These are phyloP conservation scores for Petromus typicus DNA, from an alignment of 2,113 vertebrate species.

Conservation along the genomic window DNA sequence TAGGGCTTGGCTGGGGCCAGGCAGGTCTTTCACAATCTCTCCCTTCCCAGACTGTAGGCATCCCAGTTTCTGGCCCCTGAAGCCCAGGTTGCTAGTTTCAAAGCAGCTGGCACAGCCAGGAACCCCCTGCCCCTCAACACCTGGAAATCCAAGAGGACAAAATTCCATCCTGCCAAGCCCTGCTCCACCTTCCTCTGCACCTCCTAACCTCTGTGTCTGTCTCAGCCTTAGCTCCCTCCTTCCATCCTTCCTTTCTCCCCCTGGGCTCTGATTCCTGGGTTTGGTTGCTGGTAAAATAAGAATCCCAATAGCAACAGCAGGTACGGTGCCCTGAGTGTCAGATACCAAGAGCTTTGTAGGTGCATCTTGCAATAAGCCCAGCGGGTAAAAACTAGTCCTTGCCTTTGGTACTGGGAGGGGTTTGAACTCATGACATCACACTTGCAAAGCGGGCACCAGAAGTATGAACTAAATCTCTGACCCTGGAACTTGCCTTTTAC, in stretches of 20 bases:
- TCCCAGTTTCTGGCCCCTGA: conserved; percentile 52
- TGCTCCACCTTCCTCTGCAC: neutral
- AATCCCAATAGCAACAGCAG: conserved; percentile 2
- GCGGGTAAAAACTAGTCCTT: neutral
- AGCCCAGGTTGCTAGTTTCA: conserved; percentile 15
- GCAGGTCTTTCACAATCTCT: conserved; percentile 61
- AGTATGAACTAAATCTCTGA: too few species aligned
- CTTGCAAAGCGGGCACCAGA: too few species aligned
- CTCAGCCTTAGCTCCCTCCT: neutral
- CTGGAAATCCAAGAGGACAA: neutral
- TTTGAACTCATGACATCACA: too few species aligned
- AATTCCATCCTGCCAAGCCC: neutral
- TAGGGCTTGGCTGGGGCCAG: conserved; percentile 27
- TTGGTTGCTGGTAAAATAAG: conserved; percentile 15
- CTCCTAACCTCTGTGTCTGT: neutral
- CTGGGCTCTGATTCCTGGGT: neutral
- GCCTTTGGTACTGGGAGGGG: neutral
- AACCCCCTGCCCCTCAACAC: neutral
- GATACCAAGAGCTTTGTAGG: neutral
- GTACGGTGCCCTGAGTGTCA: neutral
- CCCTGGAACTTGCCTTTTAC: neutral
- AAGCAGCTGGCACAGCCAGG: neutral
- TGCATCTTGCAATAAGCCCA: neutral
- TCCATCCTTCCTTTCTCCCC: too few species aligned
- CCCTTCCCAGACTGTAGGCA: neutral